Evolutionary conservation across 2,797 vertebrate genomes (phyloP).

Genomic region (Muscicapa comitata): DNA sequence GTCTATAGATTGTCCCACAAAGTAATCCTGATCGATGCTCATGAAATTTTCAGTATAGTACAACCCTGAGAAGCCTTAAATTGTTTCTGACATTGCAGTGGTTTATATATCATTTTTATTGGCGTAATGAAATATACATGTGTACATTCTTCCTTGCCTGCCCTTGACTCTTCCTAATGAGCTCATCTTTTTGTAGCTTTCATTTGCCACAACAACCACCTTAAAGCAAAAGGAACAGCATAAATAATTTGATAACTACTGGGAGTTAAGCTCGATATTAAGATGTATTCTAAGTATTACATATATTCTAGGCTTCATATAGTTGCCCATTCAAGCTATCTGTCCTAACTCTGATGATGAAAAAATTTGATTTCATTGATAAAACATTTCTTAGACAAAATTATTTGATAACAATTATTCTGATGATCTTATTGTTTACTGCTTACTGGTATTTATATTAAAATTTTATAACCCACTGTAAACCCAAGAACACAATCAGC

Average conservation of each 20-base stretch:
- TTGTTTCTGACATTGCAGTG: conserved; percentile 21
- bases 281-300: background rate
- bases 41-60: conserved; percentile 41
- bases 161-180: conserved; percentile 16
- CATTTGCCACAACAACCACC: background rate
- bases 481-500: background rate
- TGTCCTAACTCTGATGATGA: background rate
- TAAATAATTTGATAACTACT: background rate
- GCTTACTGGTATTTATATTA: background rate
- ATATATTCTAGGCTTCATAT: background rate
- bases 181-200: background rate
- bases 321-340: background rate
- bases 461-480: background rate
- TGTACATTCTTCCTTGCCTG: background rate
- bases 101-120: conserved; percentile 32
- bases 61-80: conserved; percentile 1
- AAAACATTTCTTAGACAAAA: background rate
- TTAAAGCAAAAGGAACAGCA: background rate
- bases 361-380: background rate
- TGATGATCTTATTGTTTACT: background rate
- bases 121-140: conserved; percentile 25
- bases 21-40: conserved; percentile 11
- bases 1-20: conserved; percentile 5
- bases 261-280: background rate
- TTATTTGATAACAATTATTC: background rate